Evolutionary conservation across 1,140 invertebrate species (phyloP).

Genomic region (Megalonaias nervosa): DNA sequence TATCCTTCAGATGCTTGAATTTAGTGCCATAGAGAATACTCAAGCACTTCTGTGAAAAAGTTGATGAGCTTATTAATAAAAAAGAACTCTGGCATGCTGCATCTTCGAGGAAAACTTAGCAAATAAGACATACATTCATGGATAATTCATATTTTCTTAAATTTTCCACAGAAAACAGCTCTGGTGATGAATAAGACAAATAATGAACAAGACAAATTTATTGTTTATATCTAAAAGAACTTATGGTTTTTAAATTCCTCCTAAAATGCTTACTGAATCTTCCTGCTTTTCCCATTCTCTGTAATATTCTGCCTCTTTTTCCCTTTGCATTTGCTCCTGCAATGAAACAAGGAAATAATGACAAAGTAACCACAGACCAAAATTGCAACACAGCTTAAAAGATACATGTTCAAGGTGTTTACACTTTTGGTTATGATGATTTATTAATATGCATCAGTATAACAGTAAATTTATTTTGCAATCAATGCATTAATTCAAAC

Average conservation of each 20-base stretch:
- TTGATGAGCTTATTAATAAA: too few species aligned
- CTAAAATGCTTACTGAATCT: conserved; percentile 76
- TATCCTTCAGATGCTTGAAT: too few species aligned
- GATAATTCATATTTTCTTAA: conserved; percentile 79
- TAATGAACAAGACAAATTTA: not conserved
- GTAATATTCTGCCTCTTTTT: conserved; percentile 96
- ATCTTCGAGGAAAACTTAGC: too few species aligned
- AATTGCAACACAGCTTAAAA: not conserved
- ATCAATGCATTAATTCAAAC: too few species aligned
- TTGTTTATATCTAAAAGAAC: too few species aligned
- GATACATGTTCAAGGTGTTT: too few species aligned
- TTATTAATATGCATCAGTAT: too few species aligned
- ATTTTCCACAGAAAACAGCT: conserved; percentile 2
- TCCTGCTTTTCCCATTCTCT: conserved; percentile 96
- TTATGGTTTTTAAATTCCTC: not conserved
- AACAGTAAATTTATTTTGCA: too few species aligned
- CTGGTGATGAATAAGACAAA: not conserved
- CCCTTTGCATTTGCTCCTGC: conserved; percentile 81
- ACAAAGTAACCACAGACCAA: not conserved
- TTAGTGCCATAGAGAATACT: too few species aligned
- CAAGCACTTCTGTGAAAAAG: too few species aligned
- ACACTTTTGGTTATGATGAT: too few species aligned
- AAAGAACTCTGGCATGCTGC: too few species aligned
- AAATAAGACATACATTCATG: not conserved
- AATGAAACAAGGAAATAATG: conserved; percentile 16